A percentile compares a stretch with the other conserved stretches of the same genome.
phyloP scores from a whole-genome alignment of 1,140 invertebrate species.

The Lysiphlebus fabarum region DNA sequence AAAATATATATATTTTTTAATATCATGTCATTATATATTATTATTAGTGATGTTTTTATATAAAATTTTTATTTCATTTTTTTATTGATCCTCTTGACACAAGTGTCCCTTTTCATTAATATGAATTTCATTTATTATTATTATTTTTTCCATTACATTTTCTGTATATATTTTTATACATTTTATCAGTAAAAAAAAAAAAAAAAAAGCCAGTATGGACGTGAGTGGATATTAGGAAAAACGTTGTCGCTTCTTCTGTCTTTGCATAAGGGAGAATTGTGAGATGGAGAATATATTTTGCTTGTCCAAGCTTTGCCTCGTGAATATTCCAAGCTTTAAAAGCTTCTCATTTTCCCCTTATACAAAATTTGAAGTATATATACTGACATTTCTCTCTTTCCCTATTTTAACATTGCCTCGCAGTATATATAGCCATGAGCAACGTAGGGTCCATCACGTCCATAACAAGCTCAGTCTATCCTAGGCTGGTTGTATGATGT shows the following conservation, averaged over 20 bases:
- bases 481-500: constrained; percentile 22
- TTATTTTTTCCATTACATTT: neutral
- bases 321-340: constrained; percentile 37
- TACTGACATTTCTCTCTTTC: neutral
- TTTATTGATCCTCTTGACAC: too few relatives aligned
- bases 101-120: neutral
- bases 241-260: constrained; percentile 22
- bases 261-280: constrained; percentile 15
- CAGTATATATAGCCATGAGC: constrained; percentile 22
- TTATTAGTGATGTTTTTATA: neutral
- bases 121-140: neutral
- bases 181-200: constrained; percentile 7
- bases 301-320: constrained; percentile 47
- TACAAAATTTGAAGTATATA: neutral
- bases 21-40: too few relatives aligned
- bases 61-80: neutral
- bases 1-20: too few relatives aligned
- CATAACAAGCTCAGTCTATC: constrained; percentile 34
- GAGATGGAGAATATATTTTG: constrained; percentile 44
- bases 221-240: constrained; percentile 19
- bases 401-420: neutral
- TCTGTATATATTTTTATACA: constrained; percentile 6
- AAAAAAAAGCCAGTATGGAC: constrained; percentile 20
- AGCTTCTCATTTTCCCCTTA: constrained; percentile 28
- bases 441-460: constrained; percentile 35